A percentile compares a stretch with the other conserved stretches of the same genome.
These are phyloP conservation scores for Lasioglossum vierecki DNA, from an alignment of 2,888 invertebrate species.

Conservation along the genomic window DNA sequence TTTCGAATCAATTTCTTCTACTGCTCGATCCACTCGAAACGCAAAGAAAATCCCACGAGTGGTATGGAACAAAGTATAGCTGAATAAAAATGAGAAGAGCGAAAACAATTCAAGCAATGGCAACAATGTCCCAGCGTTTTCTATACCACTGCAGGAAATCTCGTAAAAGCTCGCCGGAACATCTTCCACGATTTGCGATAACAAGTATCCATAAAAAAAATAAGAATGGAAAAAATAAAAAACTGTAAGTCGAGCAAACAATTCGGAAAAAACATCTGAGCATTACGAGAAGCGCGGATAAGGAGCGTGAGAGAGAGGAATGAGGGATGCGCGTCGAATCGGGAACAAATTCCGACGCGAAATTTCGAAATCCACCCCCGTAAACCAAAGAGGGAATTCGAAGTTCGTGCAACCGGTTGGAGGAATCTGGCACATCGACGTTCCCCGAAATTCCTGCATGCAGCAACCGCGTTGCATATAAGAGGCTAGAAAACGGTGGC, in stretches of 20 bases:
- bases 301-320: not conserved
- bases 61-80: not conserved
- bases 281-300: not conserved
- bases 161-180: not conserved
- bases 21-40: not conserved
- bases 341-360: constrained; percentile 11
- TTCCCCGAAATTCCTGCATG: constrained; percentile 34
- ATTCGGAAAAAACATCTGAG: not conserved
- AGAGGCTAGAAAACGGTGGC: constrained; percentile 24
- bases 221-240: not conserved
- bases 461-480: constrained; percentile 16
- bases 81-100: not conserved
- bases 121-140: not conserved
- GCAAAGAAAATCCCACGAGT: not conserved
- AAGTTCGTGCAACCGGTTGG: constrained; percentile 7
- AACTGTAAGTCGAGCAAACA: not conserved
- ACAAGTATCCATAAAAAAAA: not conserved
- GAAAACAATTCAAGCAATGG: constrained; percentile 3
- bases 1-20: not conserved
- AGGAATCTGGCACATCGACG: constrained; percentile 55
- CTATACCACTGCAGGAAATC: not conserved
- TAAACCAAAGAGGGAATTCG: constrained; percentile 17
- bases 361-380: constrained; percentile 11
- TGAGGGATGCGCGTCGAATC: not conserved
- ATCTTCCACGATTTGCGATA: not conserved